Conservation (phyloP, 2,797 vertebrate genomes). For the Loriculus beryllinus region DNA sequence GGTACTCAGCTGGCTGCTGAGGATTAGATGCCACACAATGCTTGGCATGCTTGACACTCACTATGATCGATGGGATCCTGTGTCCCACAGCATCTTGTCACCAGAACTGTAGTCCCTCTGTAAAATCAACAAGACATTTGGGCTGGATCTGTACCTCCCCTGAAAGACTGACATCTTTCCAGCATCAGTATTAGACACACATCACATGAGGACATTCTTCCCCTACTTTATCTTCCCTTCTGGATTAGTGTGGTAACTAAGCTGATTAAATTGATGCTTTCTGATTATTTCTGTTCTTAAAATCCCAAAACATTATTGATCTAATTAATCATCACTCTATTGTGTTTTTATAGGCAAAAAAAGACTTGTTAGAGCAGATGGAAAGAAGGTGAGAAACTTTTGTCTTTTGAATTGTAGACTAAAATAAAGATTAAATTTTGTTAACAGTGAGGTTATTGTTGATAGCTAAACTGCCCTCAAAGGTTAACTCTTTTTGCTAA, state of each 20-base stretch:
- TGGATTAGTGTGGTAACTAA: background rate
- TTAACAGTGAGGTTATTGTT: background rate
- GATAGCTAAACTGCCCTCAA: background rate
- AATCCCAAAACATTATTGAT: background rate
- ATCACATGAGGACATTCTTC: rapidly evolving
- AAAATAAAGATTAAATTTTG: background rate
- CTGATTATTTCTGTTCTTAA: background rate
- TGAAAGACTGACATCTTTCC: background rate
- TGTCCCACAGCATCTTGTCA: background rate
- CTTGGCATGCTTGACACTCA: background rate
- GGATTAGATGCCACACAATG: background rate
- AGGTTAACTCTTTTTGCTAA: background rate
- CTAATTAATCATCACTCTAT: background rate
- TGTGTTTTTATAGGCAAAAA: slow-evolving; percentile 61
- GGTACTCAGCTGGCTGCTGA: background rate
- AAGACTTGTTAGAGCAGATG: slow-evolving; percentile 79
- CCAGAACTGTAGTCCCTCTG: background rate
- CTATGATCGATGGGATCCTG: background rate
- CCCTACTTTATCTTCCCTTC: background rate
- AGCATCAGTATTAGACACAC: background rate
- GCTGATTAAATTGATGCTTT: background rate
- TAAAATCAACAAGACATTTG: background rate
- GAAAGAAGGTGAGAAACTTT: slow-evolving; percentile 74
- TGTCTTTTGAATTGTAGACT: background rate
- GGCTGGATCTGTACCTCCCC: background rate